A percentile compares a stretch with the other conserved stretches of the same genome.
These are phyloP conservation scores for Drosophila quinaria DNA, from an alignment of 2,888 invertebrate genomes.

Conservation along the genomic window DNA sequence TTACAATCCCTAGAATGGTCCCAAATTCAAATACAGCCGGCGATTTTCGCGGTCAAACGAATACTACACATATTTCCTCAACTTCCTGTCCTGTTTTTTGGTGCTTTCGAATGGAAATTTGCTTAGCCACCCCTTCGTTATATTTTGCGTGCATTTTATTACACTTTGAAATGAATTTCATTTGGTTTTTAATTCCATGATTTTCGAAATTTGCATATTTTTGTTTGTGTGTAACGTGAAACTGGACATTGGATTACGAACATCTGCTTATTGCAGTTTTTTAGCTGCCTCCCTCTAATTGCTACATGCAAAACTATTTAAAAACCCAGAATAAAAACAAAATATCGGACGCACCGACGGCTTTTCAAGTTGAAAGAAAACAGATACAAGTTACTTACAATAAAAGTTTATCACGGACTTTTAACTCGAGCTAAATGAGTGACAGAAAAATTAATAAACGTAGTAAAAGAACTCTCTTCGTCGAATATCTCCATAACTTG, in stretches of 20 bases:
- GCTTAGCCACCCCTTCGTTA: constrained; percentile 54
- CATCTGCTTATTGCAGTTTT: constrained; percentile 22
- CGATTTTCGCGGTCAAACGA: constrained; percentile 7
- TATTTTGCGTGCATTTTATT: constrained; percentile 46
- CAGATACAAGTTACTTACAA: too few species aligned
- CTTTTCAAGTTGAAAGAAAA: too few species aligned
- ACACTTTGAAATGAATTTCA: constrained; percentile 43
- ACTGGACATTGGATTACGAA: constrained; percentile 29
- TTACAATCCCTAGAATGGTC: constrained; percentile 10
- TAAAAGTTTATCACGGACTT: too few species aligned
- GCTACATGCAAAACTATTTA: background rate
- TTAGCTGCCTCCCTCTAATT: background rate
- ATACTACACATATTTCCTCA: background rate
- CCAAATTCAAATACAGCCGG: constrained; percentile 44
- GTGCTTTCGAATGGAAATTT: constrained; percentile 42
- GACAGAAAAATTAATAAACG: too few species aligned
- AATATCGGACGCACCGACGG: too few species aligned
- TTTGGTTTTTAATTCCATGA: background rate
- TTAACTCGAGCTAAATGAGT: too few species aligned
- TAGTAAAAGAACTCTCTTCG: too few species aligned
- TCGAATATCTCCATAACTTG: too few species aligned
- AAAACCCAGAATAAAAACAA: too few species aligned
- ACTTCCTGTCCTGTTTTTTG: constrained; percentile 27
- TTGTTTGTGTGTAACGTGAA: constrained; percentile 44
- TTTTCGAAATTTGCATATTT: constrained; percentile 41